A percentile compares a stretch with the other conserved stretches of the same genome.
These are phyloP conservation scores for Vandiemenella viatica DNA, from an alignment of 2,888 invertebrate genomes.

Conservation along the genomic window DNA sequence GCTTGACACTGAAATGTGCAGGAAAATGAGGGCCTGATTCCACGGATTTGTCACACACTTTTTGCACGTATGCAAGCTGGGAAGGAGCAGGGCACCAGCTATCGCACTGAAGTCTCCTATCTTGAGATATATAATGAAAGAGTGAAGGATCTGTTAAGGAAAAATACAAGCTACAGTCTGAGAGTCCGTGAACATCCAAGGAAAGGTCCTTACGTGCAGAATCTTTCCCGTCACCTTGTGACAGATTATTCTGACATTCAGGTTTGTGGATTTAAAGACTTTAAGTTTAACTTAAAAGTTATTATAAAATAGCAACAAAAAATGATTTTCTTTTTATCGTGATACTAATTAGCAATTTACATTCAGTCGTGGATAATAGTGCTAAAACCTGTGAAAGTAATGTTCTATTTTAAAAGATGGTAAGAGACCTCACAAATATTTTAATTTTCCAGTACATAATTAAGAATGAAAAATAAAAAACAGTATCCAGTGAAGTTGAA, in stretches of 20 bases:
- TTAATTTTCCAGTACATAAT: too few relatives aligned
- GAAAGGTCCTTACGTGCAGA: constrained; percentile 73
- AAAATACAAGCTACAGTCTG: constrained; percentile 46
- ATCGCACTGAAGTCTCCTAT: constrained; percentile 75
- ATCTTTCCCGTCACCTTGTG: constrained; percentile 69
- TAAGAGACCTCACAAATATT: too few relatives aligned
- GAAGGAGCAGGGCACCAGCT: constrained; percentile 66
- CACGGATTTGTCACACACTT: constrained; percentile 68
- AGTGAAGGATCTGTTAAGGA: constrained; percentile 53
- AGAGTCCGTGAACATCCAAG: constrained; percentile 67
- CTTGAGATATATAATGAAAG: constrained; percentile 75
- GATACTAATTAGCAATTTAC: too few relatives aligned
- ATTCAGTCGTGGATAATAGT: too few relatives aligned
- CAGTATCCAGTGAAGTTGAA: too few relatives aligned
- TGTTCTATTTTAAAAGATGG: too few relatives aligned
- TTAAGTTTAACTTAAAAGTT: neutral
- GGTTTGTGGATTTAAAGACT: constrained; percentile 36
- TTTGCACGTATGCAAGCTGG: constrained; percentile 70
- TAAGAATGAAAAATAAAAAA: too few relatives aligned
- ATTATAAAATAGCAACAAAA: neutral
- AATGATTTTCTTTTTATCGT: constrained; percentile 14
- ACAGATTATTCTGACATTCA: constrained; percentile 76
- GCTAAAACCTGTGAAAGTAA: too few relatives aligned
- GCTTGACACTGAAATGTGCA: too few relatives aligned
- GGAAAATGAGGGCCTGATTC: constrained; percentile 70